Evolutionary conservation across 2,113 vertebrate genomes (phyloP).

Genomic region (Siniperca chuatsi): DNA sequence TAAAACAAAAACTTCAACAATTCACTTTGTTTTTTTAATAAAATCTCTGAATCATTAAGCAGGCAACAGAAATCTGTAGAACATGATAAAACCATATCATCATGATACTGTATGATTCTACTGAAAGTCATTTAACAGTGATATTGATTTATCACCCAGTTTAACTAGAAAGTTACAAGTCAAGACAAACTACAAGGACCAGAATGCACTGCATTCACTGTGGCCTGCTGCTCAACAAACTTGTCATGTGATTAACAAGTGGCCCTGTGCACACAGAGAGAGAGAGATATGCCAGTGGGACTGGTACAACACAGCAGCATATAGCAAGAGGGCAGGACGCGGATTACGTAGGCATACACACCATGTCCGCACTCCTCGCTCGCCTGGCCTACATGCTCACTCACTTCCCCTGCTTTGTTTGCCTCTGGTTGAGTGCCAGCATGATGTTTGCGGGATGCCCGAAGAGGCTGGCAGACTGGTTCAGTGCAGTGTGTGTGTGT

Average conservation of each 20-base stretch:
- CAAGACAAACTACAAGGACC: constrained; percentile 4
- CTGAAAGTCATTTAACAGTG: neutral
- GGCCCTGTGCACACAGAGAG: neutral
- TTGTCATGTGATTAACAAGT: constrained; percentile 29
- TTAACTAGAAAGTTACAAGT: neutral
- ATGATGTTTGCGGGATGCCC: constrained; percentile 72
- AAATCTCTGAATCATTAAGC: neutral
- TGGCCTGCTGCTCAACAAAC: constrained; percentile 9
- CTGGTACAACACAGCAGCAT: constrained; percentile 41
- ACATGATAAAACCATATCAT: neutral
- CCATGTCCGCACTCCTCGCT: constrained; percentile 52
- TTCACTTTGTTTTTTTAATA: neutral
- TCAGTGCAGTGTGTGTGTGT: neutral
- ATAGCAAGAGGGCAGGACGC: constrained; percentile 41
- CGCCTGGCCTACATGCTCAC: constrained; percentile 69
- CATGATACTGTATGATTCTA: too few relatives aligned
- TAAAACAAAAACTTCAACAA: neutral
- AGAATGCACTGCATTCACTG: neutral
- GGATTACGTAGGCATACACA: constrained; percentile 49
- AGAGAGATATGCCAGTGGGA: constrained; percentile 31
- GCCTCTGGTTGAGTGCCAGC: constrained; percentile 72
- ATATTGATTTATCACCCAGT: neutral
- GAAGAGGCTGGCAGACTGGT: constrained; percentile 52
- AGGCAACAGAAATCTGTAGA: too few relatives aligned
- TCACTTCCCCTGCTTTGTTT: constrained; percentile 78